These are phyloP conservation scores for Diplazon laetatorius DNA, from an alignment of 2,888 invertebrate genomes.

Conservation along the genomic window DNA sequence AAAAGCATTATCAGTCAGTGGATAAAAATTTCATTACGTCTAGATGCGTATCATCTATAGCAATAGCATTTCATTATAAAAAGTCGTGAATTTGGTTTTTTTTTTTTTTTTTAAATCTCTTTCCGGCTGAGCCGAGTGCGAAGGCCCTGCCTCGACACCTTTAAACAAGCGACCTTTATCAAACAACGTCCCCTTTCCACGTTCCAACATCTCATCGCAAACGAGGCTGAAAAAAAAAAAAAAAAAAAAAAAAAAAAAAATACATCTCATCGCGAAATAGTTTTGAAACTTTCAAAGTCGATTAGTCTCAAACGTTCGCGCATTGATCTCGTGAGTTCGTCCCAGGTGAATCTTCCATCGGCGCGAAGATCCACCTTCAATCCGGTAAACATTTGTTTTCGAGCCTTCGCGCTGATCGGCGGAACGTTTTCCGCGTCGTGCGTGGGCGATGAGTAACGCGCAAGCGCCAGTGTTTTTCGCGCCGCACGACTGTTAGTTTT, in stretches of 20 bases:
- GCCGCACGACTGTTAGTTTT: neutral
- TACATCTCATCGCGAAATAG: slow-evolving; percentile 2
- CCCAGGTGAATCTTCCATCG: slow-evolving; percentile 27
- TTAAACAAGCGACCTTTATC: neutral
- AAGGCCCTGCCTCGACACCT: neutral
- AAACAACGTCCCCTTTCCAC: neutral
- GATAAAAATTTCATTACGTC: neutral
- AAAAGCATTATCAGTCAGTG: neutral
- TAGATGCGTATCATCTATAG: neutral
- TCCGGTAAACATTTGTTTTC: neutral
- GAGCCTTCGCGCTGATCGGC: neutral
- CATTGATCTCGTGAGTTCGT: slow-evolving; percentile 35
- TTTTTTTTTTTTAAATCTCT: neutral
- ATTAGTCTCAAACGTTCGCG: slow-evolving; percentile 37
- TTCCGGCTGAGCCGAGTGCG: neutral
- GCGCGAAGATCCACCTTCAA: neutral
- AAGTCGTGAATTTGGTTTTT: neutral
- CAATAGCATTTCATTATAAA: neutral
- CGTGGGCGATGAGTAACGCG: slow-evolving; percentile 1
- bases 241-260: too few relatives aligned
- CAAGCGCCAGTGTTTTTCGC: neutral
- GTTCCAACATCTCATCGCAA: too few relatives aligned
- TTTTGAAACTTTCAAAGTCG: slow-evolving; percentile 48
- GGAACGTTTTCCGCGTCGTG: slow-evolving; percentile 37
- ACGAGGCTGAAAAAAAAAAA: too few relatives aligned